Base-by-base conservation (phyloP, 2,113 vertebrate species). In the Neolamprologus longior region DNA sequence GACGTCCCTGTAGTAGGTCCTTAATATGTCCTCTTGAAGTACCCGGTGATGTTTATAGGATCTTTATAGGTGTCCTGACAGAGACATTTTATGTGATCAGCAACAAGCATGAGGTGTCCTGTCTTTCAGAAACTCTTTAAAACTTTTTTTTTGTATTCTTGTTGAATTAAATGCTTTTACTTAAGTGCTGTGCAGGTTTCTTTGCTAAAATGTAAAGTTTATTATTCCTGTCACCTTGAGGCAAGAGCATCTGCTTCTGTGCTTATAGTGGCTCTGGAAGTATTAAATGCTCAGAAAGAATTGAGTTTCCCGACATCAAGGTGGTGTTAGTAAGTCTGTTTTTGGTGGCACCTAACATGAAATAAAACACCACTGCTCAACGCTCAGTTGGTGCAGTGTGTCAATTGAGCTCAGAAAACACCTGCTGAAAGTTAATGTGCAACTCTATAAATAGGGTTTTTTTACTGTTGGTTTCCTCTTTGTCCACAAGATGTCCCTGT, bases 401-500 rank as follows among this genome's bases (percentile, higher is more conserved):
- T 86, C 82, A 78, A n/a, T 4, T 78, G 73, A 31, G 73, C 45
- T 52, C 45, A 91, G 47, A 90, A 71, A 61, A 42, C 88, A 92
- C 91, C 90, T 92, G 91, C 85, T 90, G 53, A 57, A 47, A 71
- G 68, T 90, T 82, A 88, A 80, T 91, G 76, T 76, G 86, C 76
- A 82, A 80, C 76, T 90, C 40, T 82, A 42, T 2, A 2, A 24
- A 33, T 7, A 21, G 5, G 2, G 1, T 4, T 45, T 86, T 45
- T 37, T 61, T 7, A 7, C 10, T 82, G 82, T 81, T 86, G 58
- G 35, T 89, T 50, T 91, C 54, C 33, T 73, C 7, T 37, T 61
- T 89, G 90, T 6, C 95, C 95, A 94, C 95, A 93, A 94, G 95
- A 94, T 94, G 95, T 94, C 94, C 40, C 94, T 88, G 61, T 95